These are phyloP conservation scores for Adineta ricciae DNA, from an alignment of 2,888 invertebrate genomes.

Conservation along the genomic window DNA sequence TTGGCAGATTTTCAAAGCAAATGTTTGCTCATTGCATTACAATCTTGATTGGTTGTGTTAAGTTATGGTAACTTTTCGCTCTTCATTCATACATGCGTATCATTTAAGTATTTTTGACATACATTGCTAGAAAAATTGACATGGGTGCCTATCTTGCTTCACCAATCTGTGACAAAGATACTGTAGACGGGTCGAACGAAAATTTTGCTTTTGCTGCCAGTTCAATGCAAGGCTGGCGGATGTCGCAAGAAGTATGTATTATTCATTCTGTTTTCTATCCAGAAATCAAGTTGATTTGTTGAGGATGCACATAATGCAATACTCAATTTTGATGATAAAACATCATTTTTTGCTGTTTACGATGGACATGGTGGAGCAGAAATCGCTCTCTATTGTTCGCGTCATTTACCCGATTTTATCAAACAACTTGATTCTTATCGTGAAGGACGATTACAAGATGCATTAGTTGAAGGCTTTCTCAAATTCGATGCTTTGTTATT, in stretches of 20 bases:
- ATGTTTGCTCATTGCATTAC: no score
- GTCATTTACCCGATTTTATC: slow-evolving; percentile 71
- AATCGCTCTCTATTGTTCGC: slow-evolving; percentile 79
- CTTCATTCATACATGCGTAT: no score
- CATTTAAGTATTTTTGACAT: neutral
- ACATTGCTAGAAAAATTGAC: no score
- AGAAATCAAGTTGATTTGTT: slow-evolving; percentile 40
- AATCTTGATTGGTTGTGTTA: no score
- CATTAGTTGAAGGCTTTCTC: slow-evolving; percentile 74
- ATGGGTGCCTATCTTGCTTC: slow-evolving; percentile 13
- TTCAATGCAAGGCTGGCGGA: slow-evolving; percentile 98
- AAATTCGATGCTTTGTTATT: slow-evolving; percentile 75
- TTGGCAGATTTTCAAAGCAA: no score
- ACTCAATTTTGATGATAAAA: slow-evolving; percentile 67
- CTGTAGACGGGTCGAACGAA: slow-evolving; percentile 65
- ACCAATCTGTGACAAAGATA: slow-evolving; percentile 78
- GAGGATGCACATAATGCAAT: slow-evolving; percentile 94
- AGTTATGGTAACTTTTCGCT: no score
- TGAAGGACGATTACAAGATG: slow-evolving; percentile 62
- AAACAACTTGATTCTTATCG: slow-evolving; percentile 59
- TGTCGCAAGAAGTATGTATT: slow-evolving; percentile 77
- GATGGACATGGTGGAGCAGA: slow-evolving; percentile 93
- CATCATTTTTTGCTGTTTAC: slow-evolving; percentile 86
- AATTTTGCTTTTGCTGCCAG: slow-evolving; percentile 75
- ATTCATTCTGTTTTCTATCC: neutral